Evolutionary conservation across 2,888 invertebrate species (phyloP), one percentile per base, ranked within the genome.

Genomic region (Cryptocheilus praepositus): DNA sequence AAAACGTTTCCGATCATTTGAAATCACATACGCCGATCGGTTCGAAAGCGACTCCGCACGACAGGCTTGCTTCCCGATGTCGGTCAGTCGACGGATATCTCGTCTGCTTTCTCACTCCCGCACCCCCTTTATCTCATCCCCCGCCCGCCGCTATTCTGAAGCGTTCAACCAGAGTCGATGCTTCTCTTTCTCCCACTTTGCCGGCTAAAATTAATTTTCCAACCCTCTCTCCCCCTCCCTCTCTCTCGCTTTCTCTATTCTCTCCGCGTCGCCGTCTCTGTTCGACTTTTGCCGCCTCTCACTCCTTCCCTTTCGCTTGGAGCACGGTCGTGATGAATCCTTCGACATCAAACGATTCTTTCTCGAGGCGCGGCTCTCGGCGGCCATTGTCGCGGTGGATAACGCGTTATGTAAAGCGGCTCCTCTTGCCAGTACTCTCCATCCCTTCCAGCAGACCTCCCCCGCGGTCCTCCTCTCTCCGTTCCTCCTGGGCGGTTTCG

Each of bases 381-480:
- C 75, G 63, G 64, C 74, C 69, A 76, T 79, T 83, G 78, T 82
- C 77, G 70, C 67, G 71, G 70, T 71, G 74, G 73, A 84, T 81
- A 84, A 81, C 77, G 80, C 81, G 81, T 78, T 83, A 81, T 81
- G 82, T 78, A 83, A 83, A 83, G 81, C 74, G 73, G 67, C 64
- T 51, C 52, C 52, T 55, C 55, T 58, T 44, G 45, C 64, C 55
- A 44, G 53, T 61, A 45, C 51, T 56, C 19, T 21, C 51, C 25
- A 66, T 76, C 71, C 36, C 22, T 13, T 25, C 58, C 46, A 46
- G 67, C 67, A 7, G 61, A 74, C 71, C 73, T 67, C 64, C 71
- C 57, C 60, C 57, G 54, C 55, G 62, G 59, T 64, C 45, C 70
- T 53, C 76, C 57, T 21, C 45, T 16, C 67, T 66, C 58, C 49